Conservation (phyloP, 2,888 invertebrate species). For the Eilema sororculum region DNA sequence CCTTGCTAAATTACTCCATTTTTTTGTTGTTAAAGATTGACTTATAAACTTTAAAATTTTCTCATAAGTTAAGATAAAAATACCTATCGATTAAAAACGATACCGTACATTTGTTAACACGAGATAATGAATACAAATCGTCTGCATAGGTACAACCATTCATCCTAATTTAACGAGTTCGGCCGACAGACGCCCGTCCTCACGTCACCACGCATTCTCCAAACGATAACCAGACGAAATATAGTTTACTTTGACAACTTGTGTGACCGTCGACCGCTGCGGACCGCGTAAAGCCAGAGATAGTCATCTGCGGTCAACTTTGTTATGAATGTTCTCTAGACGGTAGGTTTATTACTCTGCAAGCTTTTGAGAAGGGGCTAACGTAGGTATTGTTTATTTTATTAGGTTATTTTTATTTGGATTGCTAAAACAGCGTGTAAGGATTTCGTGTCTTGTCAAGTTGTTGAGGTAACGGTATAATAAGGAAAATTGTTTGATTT, state of each 20-base stretch:
- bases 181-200: slow-evolving; percentile 33
- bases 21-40: no score
- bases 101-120: not conserved
- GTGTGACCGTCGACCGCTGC: slow-evolving; percentile 29
- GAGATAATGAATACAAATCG: slow-evolving; percentile 13
- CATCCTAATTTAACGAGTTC: slow-evolving; percentile 38
- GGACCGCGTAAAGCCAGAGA: slow-evolving; percentile 37
- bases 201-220: slow-evolving; percentile 50
- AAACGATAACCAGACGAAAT: slow-evolving; percentile 55
- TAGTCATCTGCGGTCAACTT: slow-evolving; percentile 49
- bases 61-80: no score
- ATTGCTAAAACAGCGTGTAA: slow-evolving; percentile 2
- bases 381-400: slow-evolving; percentile 28
- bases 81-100: not conserved
- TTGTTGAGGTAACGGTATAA: not conserved
- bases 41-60: no score
- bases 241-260: slow-evolving; percentile 45
- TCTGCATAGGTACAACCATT: slow-evolving; percentile 23
- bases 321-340: slow-evolving; percentile 50
- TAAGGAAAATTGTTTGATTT: not conserved
- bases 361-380: slow-evolving; percentile 35
- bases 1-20: no score
- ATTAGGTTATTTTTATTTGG: slow-evolving; percentile 12
- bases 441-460: not conserved
- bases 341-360: slow-evolving; percentile 28